phyloP scores from a whole-genome alignment of 2,797 vertebrate species.

The Phataginus tricuspis region DNA sequence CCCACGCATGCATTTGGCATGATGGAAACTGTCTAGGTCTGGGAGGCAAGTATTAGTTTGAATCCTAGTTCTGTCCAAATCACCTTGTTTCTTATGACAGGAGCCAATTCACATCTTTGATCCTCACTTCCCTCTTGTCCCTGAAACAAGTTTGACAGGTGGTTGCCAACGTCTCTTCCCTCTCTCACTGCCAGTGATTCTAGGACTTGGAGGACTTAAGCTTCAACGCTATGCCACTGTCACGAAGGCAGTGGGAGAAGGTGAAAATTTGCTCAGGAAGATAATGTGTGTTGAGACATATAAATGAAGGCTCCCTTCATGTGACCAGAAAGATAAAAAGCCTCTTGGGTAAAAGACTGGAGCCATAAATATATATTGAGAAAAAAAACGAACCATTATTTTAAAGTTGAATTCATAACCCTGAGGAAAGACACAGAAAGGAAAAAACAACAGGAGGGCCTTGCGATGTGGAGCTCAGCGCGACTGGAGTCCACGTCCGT shows the following conservation, averaged over 20 bases:
- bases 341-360: neutral
- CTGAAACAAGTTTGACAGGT: neutral
- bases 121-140: neutral
- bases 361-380: neutral
- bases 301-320: neutral
- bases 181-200: rapidly evolving
- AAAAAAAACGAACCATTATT: neutral
- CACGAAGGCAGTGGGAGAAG: neutral
- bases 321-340: neutral
- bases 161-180: neutral
- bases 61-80: neutral
- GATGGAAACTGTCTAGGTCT: neutral
- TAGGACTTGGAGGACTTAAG: no score
- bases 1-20: rapidly evolving
- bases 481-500: no score
- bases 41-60: neutral
- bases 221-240: neutral
- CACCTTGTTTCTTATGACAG: rapidly evolving
- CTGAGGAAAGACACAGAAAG: neutral
- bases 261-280: neutral
- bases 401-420: neutral
- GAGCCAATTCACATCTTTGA: neutral
- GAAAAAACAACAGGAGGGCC: neutral
- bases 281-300: no score
- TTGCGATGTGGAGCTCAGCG: rapidly evolving